Evolutionary conservation across 2,888 invertebrate species (phyloP).

Genomic region (Himalopsyche kuldschensis): DNA sequence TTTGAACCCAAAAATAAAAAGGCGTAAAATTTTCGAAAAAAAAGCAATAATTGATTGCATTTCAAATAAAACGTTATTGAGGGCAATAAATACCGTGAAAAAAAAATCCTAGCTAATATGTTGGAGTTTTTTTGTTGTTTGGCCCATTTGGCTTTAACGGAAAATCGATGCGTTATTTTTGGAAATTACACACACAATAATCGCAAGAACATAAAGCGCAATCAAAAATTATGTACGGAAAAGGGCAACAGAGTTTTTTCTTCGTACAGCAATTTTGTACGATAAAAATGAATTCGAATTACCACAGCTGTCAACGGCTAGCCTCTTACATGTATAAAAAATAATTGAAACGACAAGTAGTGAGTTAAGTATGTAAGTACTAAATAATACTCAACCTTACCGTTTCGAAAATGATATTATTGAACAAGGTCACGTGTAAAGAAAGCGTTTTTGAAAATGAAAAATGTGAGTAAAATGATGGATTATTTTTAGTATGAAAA

Average conservation of each 20-base stretch:
- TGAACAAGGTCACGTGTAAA: too few species aligned
- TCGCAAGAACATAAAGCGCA: background rate
- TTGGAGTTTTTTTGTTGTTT: background rate
- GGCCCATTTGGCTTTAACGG: background rate
- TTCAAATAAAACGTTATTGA: background rate
- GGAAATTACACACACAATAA: background rate
- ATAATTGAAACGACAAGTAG: too few species aligned
- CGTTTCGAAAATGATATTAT: too few species aligned
- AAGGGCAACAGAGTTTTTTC: background rate
- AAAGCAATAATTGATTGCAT: background rate
- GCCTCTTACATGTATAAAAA: too few species aligned
- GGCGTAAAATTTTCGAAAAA: background rate
- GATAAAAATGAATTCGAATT: background rate
- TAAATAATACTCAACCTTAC: too few species aligned
- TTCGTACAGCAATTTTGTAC: background rate
- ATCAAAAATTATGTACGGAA: background rate
- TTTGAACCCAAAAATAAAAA: background rate
- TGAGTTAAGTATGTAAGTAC: too few species aligned
- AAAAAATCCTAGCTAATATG: background rate
- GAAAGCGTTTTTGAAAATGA: too few species aligned
- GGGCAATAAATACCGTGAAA: background rate
- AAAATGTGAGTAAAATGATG: too few species aligned
- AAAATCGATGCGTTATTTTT: background rate
- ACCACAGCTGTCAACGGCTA: background rate
- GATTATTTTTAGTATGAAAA: too few species aligned